phyloP scores from a whole-genome alignment of 2,113 vertebrate genomes.

The Scomber japonicus region DNA sequence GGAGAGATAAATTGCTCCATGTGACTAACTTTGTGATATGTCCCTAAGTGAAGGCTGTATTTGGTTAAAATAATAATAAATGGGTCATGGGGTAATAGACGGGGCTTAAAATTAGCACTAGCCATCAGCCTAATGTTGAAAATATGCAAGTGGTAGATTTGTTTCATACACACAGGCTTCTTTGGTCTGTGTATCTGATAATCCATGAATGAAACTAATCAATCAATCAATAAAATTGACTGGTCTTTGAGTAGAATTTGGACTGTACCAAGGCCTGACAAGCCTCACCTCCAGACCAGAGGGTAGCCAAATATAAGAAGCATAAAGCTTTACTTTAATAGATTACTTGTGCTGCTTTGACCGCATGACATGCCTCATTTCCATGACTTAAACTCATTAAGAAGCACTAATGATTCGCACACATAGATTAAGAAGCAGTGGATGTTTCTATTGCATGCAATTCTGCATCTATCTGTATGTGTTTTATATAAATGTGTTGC shows the following conservation, averaged over 20 bases:
- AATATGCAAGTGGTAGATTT: no score
- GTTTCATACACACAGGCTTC: no score
- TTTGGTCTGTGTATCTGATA: no score
- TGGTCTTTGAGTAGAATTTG: neutral
- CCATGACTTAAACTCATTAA: neutral
- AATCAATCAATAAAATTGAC: neutral
- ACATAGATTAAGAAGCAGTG: neutral
- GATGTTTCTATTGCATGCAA: neutral
- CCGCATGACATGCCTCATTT: slow-evolving; percentile 6
- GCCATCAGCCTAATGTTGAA: no score
- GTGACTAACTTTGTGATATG: neutral
- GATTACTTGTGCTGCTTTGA: neutral
- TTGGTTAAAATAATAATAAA: neutral
- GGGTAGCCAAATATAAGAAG: no score
- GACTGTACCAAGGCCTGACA: no score
- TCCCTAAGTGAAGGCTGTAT: neutral
- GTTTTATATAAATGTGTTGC: neutral
- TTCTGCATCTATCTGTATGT: neutral
- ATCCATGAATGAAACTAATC: no score
- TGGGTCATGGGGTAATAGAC: neutral
- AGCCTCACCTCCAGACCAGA: no score
- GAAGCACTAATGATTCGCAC: neutral
- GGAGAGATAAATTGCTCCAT: no score
- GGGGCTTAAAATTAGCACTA: no score
- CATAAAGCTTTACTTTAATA: neutral